phyloP scores from a whole-genome alignment of 2,113 vertebrate genomes.

The Uropsilus gracilis region DNA sequence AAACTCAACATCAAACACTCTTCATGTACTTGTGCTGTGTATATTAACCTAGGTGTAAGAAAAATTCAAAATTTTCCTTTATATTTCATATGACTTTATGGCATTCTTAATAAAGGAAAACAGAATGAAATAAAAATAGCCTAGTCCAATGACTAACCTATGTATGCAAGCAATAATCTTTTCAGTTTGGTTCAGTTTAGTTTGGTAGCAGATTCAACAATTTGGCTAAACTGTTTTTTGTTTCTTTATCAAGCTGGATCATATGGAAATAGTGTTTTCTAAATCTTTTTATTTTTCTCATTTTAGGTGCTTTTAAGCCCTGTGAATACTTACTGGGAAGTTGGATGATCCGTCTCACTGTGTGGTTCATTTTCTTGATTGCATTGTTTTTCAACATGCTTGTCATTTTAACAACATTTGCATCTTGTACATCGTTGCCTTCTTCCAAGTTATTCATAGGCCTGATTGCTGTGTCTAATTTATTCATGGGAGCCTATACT shows the following conservation, averaged over 20 bases:
- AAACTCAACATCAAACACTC: not conserved
- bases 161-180: not conserved
- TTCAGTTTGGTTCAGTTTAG: not conserved
- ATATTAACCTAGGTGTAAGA: not conserved
- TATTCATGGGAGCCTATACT: conserved; percentile 95
- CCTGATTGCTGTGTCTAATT: conserved; percentile 94
- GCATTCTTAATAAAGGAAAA: not conserved
- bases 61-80: not conserved
- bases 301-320: conserved; percentile 97
- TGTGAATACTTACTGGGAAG: conserved; percentile 97
- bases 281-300: conserved; percentile 21
- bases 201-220: not conserved
- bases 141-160: not conserved
- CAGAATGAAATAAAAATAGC: not conserved
- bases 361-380: conserved; percentile 99
- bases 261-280: conserved; percentile 55
- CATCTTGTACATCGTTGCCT: conserved; percentile 84
- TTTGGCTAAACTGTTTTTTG: conserved; percentile 57
- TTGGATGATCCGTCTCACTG: conserved; percentile 99
- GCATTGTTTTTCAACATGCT: conserved; percentile 94
- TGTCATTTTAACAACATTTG: conserved; percentile 93
- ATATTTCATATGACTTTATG: not conserved
- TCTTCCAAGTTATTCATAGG: conserved; percentile 93
- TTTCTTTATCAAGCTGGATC: not conserved
- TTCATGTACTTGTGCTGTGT: not conserved